These are phyloP conservation scores for Enteromius treurensis DNA, from an alignment of 2,797 vertebrate species.

Conservation along the genomic window DNA sequence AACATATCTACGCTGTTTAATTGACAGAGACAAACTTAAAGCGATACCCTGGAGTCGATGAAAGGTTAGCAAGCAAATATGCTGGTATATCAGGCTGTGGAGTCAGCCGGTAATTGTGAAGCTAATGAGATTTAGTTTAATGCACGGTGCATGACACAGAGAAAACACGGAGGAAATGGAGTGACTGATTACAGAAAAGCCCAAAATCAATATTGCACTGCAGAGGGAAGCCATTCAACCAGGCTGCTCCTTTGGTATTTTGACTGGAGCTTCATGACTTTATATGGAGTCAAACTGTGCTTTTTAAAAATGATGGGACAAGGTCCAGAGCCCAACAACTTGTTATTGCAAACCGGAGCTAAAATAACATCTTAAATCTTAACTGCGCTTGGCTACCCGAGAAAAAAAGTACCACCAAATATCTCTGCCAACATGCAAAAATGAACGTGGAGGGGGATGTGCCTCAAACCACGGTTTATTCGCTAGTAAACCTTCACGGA, in stretches of 20 bases:
- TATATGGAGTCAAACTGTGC: slow-evolving; percentile 75
- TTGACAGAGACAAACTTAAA: slow-evolving; percentile 36
- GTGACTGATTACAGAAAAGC: slow-evolving; percentile 70
- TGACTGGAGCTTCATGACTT: slow-evolving; percentile 69
- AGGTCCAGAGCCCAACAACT: slow-evolving; percentile 34
- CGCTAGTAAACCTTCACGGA: slow-evolving; percentile 30
- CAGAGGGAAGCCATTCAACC: slow-evolving; percentile 65
- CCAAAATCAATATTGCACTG: slow-evolving; percentile 72
- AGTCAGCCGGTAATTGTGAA: slow-evolving; percentile 50
- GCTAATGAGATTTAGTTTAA: slow-evolving; percentile 76
- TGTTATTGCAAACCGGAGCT: slow-evolving; percentile 18
- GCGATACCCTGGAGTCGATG: neutral
- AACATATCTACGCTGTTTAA: slow-evolving; percentile 28
- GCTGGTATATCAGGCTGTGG: neutral
- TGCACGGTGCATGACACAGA: slow-evolving; percentile 72
- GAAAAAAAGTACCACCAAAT: neutral
- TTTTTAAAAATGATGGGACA: slow-evolving; percentile 64
- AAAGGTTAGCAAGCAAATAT: slow-evolving; percentile 18
- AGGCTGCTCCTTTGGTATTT: slow-evolving; percentile 73
- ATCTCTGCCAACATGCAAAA: neutral
- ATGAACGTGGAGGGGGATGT: neutral
- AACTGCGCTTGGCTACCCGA: neutral
- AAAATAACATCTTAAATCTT: slow-evolving; percentile 25
- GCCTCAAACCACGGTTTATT: neutral
- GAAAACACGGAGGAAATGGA: slow-evolving; percentile 65